Evolutionary conservation across 2,888 invertebrate genomes (phyloP), one percentile per base, ranked within the genome.

Genomic region (Brachypalpus laphriformis): DNA sequence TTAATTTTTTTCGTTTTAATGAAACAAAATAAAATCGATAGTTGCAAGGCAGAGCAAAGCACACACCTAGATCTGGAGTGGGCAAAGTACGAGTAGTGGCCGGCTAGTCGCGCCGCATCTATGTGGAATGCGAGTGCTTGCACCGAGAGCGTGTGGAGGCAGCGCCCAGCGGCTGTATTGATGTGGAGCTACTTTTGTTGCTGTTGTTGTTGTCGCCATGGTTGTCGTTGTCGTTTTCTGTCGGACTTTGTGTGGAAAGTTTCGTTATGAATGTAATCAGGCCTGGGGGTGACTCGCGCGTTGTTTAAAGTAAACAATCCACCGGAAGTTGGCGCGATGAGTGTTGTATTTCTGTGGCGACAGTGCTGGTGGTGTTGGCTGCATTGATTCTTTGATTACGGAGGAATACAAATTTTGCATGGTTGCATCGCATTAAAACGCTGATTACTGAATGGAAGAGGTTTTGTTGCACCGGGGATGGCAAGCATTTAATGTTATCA

Each of bases 301-400:
- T 74, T 80, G 83, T 75, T 80, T 65, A 63, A 31, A 75, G 81
- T 85, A 85, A 85, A 85, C 85, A 85, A 85, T 85, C 75, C 71
- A 85, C 85, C 81, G 85, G 85, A 85, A 81, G 85, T 85, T 81
- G 75, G 71, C 85, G 71, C 85, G 81, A 71, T 63, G 75, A 85
- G 74, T 76, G 61, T 85, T 80, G 51, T 45, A 75, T 85, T 85
- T 83, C 72, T 74, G 83, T 78, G 59, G 51, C 37, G 34, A 34
- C 61, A 40, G 51, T 47, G 45, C 54, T 72, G 22, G 9, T 54
- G 51, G 31, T 47, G 28, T 7, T 37, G 34, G 16, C 7, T 20
- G 66, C 57, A 40, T 61, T 63, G 61, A 70, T 74, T 75, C 63
- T 40, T 63, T 57, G 66, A 68, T 56, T 68, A 68, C 47, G 51